A percentile compares a stretch with the other conserved stretches of the same genome.
Conservation (phyloP, 2,113 vertebrate genomes). For the Caranx melampygus region DNA sequence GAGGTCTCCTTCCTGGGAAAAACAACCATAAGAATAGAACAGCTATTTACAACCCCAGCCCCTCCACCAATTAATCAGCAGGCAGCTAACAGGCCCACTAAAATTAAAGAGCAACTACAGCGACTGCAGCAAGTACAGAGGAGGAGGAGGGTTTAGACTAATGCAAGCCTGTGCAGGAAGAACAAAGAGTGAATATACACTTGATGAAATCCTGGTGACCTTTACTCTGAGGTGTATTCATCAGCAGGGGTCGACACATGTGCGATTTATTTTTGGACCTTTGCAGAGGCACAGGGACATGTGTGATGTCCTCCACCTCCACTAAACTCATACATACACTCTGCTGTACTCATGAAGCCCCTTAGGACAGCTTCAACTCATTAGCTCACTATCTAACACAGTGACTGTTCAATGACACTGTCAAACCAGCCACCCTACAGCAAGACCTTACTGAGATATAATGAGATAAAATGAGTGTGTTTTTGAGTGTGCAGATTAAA, state of each 20-base stretch:
- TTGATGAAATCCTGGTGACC: constrained; percentile 42
- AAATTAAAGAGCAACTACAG: constrained; percentile 67
- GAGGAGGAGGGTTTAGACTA: constrained; percentile 10
- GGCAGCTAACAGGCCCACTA: constrained; percentile 60
- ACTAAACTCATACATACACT: constrained; percentile 6
- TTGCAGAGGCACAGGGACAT: constrained; percentile 53
- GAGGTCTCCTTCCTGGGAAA: constrained; percentile 42
- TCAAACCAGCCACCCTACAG: constrained; percentile 56
- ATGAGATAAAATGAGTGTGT: neutral
- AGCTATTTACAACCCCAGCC: constrained; percentile 76
- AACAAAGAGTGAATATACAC: neutral
- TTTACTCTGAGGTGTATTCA: constrained; percentile 60
- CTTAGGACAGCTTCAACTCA: constrained; percentile 54
- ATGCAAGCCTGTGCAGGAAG: constrained; percentile 38
- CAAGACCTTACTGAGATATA: constrained; percentile 46
- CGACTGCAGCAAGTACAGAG: constrained; percentile 47
- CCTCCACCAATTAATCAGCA: constrained; percentile 64
- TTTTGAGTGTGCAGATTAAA: neutral
- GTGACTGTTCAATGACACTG: constrained; percentile 57
- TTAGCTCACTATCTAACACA: constrained; percentile 59
- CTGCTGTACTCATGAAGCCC: neutral
- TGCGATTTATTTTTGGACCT: constrained; percentile 72
- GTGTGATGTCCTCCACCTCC: constrained; percentile 57
- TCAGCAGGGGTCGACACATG: constrained; percentile 46
- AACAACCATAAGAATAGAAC: constrained; percentile 71